Conservation (phyloP, 2,888 invertebrate species). For the Trichacis sp. region DNA sequence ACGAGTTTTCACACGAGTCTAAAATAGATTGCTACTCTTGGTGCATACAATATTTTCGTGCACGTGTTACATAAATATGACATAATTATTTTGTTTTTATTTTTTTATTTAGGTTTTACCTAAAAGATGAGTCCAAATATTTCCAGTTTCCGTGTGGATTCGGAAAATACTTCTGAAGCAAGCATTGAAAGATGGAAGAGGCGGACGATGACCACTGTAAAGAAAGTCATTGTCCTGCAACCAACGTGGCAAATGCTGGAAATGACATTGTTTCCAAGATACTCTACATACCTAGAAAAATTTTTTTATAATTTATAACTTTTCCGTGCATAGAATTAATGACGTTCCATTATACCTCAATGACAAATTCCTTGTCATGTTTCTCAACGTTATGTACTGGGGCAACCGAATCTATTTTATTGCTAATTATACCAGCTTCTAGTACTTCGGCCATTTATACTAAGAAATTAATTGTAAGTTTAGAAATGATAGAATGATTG, state of each 20-base stretch:
- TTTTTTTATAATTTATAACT: not conserved
- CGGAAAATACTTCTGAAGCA: slow-evolving; percentile 99
- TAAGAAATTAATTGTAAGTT: not conserved
- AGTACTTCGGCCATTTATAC: slow-evolving; percentile 83
- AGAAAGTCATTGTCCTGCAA: slow-evolving; percentile 98
- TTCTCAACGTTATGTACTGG: slow-evolving; percentile 90
- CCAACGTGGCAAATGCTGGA: slow-evolving; percentile 93
- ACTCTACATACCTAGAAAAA: slow-evolving; percentile 85
- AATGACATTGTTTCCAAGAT: slow-evolving; percentile 95
- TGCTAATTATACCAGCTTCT: slow-evolving; percentile 86
- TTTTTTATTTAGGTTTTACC: too few relatives aligned
- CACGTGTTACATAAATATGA: too few relatives aligned
- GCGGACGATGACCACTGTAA: slow-evolving; percentile 95
- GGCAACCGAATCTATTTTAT: slow-evolving; percentile 86
- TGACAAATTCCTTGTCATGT: slow-evolving; percentile 94
- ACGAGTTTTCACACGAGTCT: too few relatives aligned
- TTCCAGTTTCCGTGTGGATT: slow-evolving; percentile 98
- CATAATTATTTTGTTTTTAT: too few relatives aligned
- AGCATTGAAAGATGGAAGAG: slow-evolving; percentile 93
- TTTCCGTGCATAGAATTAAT: slow-evolving; percentile 9
- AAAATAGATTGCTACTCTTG: too few relatives aligned
- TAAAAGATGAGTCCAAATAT: slow-evolving; percentile 97
- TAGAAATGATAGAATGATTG: too few relatives aligned
- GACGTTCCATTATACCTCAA: slow-evolving; percentile 73
- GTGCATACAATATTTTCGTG: too few relatives aligned